Evolutionary conservation across 2,113 vertebrate species (phyloP), one percentile per base, ranked within the genome.

Genomic region (Grantiella picta): DNA sequence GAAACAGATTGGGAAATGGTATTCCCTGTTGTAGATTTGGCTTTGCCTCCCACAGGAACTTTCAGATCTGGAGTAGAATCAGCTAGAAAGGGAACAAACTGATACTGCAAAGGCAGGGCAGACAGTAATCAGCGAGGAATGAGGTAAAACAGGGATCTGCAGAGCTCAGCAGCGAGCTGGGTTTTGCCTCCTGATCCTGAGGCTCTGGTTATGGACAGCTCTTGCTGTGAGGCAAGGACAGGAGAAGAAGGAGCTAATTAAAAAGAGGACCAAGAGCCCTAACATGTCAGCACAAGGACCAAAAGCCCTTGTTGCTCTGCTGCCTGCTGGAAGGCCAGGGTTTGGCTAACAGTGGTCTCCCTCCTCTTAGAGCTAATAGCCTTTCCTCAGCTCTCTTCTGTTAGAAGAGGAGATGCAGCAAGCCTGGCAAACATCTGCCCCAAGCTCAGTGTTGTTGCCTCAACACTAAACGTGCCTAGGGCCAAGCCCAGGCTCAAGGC

Each of bases 391-490:
- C 14, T 64, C 42, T 42, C n/a, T 68, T 47, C 60, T 75, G 24
- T 10, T 35, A 24, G 29, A 4, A 4, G 23, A 76, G 4, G 29
- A 87, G 38, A 38, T 18, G 18, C 23, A 36, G 36, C 33, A 77
- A 45, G 42, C 24, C n/a, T 20, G 33, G 69, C 44, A 60, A 85
- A 63, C 19, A 40, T 4, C 45, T 84, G 54, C 10, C 28, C 25
- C 33, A 66, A 12, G 44, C 13, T 57, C 42, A 42, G 42, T 13
- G 52, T 9, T 65, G 5, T 1, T 15, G 10, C 42, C 40, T 45
- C 64, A 45, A 36, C 15, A 69, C 9, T 15, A 6, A 3, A 22
- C 0, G 2, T 31, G 38, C 45, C 8, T 2, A 22, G 28, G 61
- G 12, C 15, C 2, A 3, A 75, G 21, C 33, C 38, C 21, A 19